A percentile compares a stretch with the other conserved stretches of the same genome.
Conservation (phyloP, 2,797 vertebrate species). For the Muscicapa comitata region DNA sequence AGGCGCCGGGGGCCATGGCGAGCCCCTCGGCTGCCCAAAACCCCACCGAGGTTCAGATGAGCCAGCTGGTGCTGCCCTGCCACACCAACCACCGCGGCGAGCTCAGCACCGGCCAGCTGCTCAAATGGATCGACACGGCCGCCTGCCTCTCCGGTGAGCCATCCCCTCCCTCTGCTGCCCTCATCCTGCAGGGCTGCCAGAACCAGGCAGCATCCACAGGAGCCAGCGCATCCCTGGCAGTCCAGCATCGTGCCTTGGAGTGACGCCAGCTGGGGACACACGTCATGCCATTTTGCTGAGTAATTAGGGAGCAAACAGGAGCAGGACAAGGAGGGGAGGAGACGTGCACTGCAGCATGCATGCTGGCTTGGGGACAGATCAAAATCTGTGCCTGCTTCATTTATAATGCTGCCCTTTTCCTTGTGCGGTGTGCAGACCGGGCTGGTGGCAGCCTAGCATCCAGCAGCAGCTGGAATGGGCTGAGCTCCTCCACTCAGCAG, state of each 20-base stretch:
- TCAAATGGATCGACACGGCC: conserved; percentile 96
- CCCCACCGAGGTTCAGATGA: conserved; percentile 95
- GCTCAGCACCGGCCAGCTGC: conserved; percentile 90
- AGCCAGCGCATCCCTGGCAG: not conserved
- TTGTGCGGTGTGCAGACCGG: accelerated
- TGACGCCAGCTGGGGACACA: not conserved
- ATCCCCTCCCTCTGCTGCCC: not conserved
- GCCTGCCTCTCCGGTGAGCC: conserved; percentile 91
- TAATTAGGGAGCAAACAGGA: not conserved
- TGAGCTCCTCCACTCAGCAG: not conserved
- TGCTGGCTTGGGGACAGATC: not conserved
- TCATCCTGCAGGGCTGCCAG: accelerated
- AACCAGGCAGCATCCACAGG: not conserved
- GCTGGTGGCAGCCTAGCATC: not conserved
- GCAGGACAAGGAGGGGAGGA: not conserved
- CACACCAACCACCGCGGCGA: conserved; percentile 91
- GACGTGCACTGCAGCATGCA: not conserved
- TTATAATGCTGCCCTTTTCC: not conserved
- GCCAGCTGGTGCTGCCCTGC: conserved; percentile 92
- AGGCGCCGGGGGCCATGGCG: conserved; percentile 52
- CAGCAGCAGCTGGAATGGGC: accelerated
- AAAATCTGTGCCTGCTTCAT: not conserved
- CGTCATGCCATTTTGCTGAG: not conserved
- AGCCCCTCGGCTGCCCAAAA: conserved; percentile 74
- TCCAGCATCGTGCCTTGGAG: not conserved